Base-by-base conservation (phyloP, 2,113 vertebrate genomes). In the Propithecus coquereli region DNA sequence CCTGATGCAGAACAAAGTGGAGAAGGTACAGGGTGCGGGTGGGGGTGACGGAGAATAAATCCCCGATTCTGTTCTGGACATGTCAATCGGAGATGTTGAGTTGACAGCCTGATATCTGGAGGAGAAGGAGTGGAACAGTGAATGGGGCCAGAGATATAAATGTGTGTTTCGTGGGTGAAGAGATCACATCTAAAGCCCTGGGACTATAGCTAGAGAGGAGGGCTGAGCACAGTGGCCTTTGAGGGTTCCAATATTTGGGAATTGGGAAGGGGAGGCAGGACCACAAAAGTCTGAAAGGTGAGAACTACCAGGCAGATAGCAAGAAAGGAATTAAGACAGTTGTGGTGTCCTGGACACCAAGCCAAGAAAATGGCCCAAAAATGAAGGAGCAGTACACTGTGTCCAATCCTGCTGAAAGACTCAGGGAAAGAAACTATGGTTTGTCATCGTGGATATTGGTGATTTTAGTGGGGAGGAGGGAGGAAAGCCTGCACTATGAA, bases 121-220 rank as follows among this genome's bases (percentile, higher is more conserved):
- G 40, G 25, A 7, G 50, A 63, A 13, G 40, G 18, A 45, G 40
- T 47, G 63, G 45, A 20, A 52, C 45, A 18, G 8, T 0, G 32
- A n/a, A 85, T 0, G 7, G 54, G 43, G 23, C 81, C 11, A 27
- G 54, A 43, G 22, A 27, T 6, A 13, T 0, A 50, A 3, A 6
- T 59, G 30, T 37, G 6, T 59, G 91, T 70, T 47, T 59, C 30
- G 22, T 2, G 20, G 4, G 23, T 54, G 6, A 17, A 23, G 2
- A n/a, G 57, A 23, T 23, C 8, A 13, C 6, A n/a, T 76, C 47
- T 27, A 40, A 14, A 37, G 30, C 70, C n/a, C 9, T 25, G 37
- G 40, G 22, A 76, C 50, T 61, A n/a, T 2, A 30, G 43, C 73
- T 30, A 16, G 32, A 59, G 43, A 12, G 52, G 68, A 61, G 12